Evolutionary conservation across 1,140 invertebrate genomes (phyloP).

Genomic region (Halictus rubicundus): DNA sequence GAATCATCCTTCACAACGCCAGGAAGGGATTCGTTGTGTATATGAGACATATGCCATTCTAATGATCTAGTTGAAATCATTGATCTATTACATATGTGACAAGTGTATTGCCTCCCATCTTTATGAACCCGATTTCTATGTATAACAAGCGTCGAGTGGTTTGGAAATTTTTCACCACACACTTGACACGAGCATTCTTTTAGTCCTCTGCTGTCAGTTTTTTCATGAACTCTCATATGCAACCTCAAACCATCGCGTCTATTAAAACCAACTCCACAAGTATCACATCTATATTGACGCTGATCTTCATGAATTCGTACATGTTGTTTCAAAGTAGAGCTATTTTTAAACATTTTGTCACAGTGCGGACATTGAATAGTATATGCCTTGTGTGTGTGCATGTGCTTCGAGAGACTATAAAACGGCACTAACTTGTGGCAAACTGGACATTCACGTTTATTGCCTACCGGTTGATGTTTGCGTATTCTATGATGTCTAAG

Average conservation of each 20-base stretch:
- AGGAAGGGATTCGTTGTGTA: slow-evolving; percentile 74
- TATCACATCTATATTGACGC: slow-evolving; percentile 77
- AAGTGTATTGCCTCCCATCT: slow-evolving; percentile 77
- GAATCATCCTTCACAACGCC: slow-evolving; percentile 60
- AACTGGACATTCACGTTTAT: slow-evolving; percentile 76
- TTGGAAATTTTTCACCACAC: slow-evolving; percentile 78
- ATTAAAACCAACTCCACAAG: slow-evolving; percentile 78
- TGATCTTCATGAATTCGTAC: slow-evolving; percentile 79
- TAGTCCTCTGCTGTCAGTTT: slow-evolving; percentile 74
- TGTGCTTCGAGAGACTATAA: slow-evolving; percentile 79
- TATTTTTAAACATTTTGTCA: slow-evolving; percentile 80
- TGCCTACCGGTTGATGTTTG: slow-evolving; percentile 75
- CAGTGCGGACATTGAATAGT: slow-evolving; percentile 78
- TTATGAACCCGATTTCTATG: slow-evolving; percentile 78
- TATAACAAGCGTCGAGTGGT: slow-evolving; percentile 78
- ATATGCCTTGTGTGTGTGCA: slow-evolving; percentile 80
- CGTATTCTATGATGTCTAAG: slow-evolving; percentile 77
- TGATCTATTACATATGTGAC: slow-evolving; percentile 78
- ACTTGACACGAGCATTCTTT: slow-evolving; percentile 79
- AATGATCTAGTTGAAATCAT: slow-evolving; percentile 77
- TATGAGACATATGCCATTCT: slow-evolving; percentile 78
- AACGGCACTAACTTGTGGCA: slow-evolving; percentile 78
- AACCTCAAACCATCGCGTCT: slow-evolving; percentile 80
- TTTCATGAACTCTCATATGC: slow-evolving; percentile 79
- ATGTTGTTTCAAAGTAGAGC: slow-evolving; percentile 79